Evolutionary conservation across 23 tunicate species (phyloP).

Genomic region (Halocynthia roretzi): DNA sequence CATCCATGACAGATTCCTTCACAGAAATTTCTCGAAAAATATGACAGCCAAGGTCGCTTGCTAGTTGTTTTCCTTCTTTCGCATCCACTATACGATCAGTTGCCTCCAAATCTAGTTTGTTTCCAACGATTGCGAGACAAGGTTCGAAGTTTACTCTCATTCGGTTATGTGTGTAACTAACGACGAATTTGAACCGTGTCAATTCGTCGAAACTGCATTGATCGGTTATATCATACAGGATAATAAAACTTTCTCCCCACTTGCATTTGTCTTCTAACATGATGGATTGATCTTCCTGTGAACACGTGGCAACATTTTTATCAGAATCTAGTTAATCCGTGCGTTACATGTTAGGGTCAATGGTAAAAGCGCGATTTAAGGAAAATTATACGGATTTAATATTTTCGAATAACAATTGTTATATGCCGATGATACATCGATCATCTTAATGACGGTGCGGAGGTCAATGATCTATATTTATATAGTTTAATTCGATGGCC

Average conservation of each 20-base stretch:
- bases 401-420: too few relatives aligned
- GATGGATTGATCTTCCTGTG: constrained; percentile 54
- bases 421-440: too few relatives aligned
- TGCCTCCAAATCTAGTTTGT: constrained; percentile 61
- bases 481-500: too few relatives aligned
- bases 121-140: constrained; percentile 56
- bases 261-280: constrained; percentile 76
- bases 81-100: constrained; percentile 53
- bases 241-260: constrained; percentile 74
- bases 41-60: constrained; percentile 61
- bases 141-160: constrained; percentile 52
- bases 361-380: too few relatives aligned
- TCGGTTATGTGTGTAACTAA: constrained; percentile 54
- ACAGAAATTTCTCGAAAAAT: constrained; percentile 80
- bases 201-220: constrained; percentile 75
- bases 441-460: too few relatives aligned
- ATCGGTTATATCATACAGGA: constrained; percentile 84
- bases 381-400: too few relatives aligned
- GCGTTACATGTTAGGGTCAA: too few relatives aligned
- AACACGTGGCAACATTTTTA: neutral
- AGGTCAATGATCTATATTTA: too few relatives aligned
- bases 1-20: constrained; percentile 57
- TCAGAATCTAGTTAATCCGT: too few relatives aligned
- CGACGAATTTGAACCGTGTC: constrained; percentile 69
- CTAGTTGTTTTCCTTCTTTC: constrained; percentile 68